A percentile compares a stretch with the other conserved stretches of the same genome.
phyloP scores from a whole-genome alignment of 2,797 vertebrate species.

The Smutsia gigantea region DNA sequence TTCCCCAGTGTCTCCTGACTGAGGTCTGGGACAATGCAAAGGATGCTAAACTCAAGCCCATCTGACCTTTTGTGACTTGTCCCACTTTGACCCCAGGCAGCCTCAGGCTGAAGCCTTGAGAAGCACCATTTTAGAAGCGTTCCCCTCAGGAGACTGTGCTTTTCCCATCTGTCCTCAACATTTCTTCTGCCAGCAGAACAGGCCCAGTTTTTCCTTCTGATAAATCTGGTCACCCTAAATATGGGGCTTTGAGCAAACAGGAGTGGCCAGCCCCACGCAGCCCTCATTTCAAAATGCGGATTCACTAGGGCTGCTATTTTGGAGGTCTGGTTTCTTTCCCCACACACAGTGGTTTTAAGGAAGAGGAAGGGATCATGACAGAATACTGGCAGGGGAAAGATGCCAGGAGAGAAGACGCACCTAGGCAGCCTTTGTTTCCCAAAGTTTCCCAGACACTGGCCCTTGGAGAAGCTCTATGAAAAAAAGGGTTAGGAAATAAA shows the following conservation, averaged over 20 bases:
- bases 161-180: constrained; percentile 65
- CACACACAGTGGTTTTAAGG: constrained; percentile 63
- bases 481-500: background rate
- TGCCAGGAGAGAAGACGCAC: background rate
- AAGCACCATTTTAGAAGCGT: constrained; percentile 53
- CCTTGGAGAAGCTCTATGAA: background rate
- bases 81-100: constrained; percentile 33
- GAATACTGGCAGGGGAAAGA: constrained; percentile 43
- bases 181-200: constrained; percentile 72
- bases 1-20: background rate
- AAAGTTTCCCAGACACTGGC: background rate
- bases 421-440: background rate
- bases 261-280: constrained; percentile 71
- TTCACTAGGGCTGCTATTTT: constrained; percentile 61
- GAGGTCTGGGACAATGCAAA: background rate
- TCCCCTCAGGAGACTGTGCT: constrained; percentile 51
- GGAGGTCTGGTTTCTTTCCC: constrained; percentile 67
- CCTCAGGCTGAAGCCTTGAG: background rate
- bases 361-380: constrained; percentile 12
- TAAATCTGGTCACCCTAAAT: constrained; percentile 80
- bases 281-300: constrained; percentile 76
- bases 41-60: background rate
- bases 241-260: constrained; percentile 74
- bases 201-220: constrained; percentile 72
- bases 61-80: constrained; percentile 27